These are phyloP conservation scores for Drosophila auraria DNA, from an alignment of 1,140 invertebrate genomes.

Conservation along the genomic window DNA sequence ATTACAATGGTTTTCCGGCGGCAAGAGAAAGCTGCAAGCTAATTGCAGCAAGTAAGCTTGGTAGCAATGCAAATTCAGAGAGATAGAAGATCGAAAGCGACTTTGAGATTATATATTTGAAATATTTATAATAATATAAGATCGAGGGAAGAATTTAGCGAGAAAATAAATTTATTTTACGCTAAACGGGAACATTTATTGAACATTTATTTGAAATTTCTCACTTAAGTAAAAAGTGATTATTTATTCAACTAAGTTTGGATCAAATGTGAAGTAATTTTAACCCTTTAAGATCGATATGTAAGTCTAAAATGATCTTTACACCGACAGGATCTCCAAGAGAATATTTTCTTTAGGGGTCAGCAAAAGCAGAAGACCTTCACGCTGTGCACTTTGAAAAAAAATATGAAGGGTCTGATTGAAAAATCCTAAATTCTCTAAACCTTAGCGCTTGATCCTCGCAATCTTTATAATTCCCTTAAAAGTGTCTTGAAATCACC, in stretches of 20 bases:
- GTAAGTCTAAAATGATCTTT: background rate
- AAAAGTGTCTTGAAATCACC: too few species aligned
- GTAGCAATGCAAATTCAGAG: background rate
- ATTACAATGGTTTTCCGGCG: conserved; percentile 26
- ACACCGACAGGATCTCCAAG: background rate
- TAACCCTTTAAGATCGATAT: too few species aligned
- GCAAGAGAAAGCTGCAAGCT: conserved; percentile 38
- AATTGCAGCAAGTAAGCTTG: conserved; percentile 19
- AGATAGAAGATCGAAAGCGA: background rate
- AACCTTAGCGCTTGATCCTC: background rate
- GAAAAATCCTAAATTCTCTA: background rate
- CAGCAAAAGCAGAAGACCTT: background rate
- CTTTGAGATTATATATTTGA: background rate
- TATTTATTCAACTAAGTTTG: too few species aligned
- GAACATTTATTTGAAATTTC: too few species aligned
- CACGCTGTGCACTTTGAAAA: too few species aligned
- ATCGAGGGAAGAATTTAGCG: background rate
- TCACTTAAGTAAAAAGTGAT: too few species aligned
- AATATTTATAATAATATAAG: background rate
- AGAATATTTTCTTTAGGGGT: too few species aligned
- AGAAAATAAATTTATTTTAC: background rate
- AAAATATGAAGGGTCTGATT: background rate
- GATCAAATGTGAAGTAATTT: too few species aligned
- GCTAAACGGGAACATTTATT: too few species aligned
- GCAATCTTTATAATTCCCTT: too few species aligned